Base-by-base conservation (phyloP, 2,888 invertebrate species). In the Drosophila neutralis region DNA sequence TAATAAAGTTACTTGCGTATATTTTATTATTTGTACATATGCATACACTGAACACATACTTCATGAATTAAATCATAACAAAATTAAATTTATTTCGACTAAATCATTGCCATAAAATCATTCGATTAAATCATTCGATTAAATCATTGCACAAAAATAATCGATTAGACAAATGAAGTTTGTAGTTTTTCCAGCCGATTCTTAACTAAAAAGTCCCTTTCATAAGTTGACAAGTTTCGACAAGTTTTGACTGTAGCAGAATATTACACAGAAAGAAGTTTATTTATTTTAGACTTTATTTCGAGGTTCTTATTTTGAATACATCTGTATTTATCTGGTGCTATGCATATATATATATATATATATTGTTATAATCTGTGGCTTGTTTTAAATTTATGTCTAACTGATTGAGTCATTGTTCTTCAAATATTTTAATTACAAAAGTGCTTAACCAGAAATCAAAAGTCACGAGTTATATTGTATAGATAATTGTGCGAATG, bases 1-100 rank as follows among this genome's bases (percentile, higher is more conserved):
- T 40, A 60, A 64, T 53, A 62, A 66, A 69, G 38, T 73, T 54
- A 68, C 65, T 71, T 74, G 59, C 64, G 56, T 51, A 69, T 69
- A 59, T 64, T 67, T 73, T 65, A 52, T 66, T 53, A 54, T 57
- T 27, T 24, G 13, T 59, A 36, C 74, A 74, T 10, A 69, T 56
- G 24, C 53, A 38, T 68, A 29, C 66, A 66, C 67, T 66, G 49
- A 29, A 40, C 21, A 6, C 61, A 29, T 5, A 31, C n/a, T 10
- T 24, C 3, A 6, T 45, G 10, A 29, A 18, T 18, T 18, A 3
- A 27, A 1, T 18, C 0, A 18, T 11, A 15, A 10, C 27, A 42
- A 21, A 15, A 2, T 27, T 31, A 0, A 8, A 24, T 15, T 45
- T 45, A 24, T 45, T 15, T 24, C 24, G 13, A 45, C 4, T 1